Conservation (phyloP, 2,888 invertebrate species). For the Hermaeophaga mercurialis region DNA sequence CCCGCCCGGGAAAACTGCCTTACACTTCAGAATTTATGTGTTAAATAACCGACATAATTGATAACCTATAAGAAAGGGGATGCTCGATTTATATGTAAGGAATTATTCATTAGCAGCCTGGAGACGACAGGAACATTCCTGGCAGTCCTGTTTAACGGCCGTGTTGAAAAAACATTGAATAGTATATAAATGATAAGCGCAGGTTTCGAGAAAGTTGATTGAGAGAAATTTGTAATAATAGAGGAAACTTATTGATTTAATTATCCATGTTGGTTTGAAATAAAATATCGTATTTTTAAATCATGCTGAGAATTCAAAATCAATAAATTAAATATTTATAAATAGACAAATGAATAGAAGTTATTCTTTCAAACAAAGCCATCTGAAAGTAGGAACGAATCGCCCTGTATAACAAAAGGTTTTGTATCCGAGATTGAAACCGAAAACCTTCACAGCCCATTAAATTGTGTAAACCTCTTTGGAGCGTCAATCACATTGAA, state of each 20-base stretch:
- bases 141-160: neutral
- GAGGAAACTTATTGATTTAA: too few relatives aligned
- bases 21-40: conserved; percentile 41
- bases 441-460: conserved; percentile 10
- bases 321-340: too few relatives aligned
- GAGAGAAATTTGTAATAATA: too few relatives aligned
- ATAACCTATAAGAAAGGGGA: conserved; percentile 50
- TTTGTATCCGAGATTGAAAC: neutral
- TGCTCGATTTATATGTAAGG: conserved; percentile 48
- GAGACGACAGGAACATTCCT: conserved; percentile 49
- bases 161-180: conserved; percentile 2
- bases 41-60: conserved; percentile 47
- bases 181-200: neutral
- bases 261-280: too few relatives aligned
- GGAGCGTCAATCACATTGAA: conserved; percentile 16
- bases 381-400: too few relatives aligned
- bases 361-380: too few relatives aligned
- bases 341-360: too few relatives aligned
- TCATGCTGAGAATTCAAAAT: too few relatives aligned
- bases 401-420: neutral
- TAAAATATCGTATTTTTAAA: too few relatives aligned
- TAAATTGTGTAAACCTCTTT: conserved; percentile 11
- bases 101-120: conserved; percentile 51
- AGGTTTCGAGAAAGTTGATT: neutral
- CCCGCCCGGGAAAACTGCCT: conserved; percentile 8